Evolutionary conservation across 2,888 invertebrate species (phyloP).

Genomic region (Serripes groenlandicus): DNA sequence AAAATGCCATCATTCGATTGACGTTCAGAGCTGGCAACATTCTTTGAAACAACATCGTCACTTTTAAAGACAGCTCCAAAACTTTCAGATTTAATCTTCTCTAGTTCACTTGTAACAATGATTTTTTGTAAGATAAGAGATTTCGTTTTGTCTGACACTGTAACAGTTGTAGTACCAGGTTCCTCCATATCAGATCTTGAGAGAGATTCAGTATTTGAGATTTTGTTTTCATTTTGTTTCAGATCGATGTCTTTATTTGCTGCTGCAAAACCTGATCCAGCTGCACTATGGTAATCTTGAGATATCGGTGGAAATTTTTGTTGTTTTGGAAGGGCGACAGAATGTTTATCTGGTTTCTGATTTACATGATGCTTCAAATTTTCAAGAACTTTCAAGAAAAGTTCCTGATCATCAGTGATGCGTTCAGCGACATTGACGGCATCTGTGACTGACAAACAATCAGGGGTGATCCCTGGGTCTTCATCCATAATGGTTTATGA

Average conservation of each 20-base stretch:
- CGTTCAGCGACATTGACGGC: conserved; percentile 3
- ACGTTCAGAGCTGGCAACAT: neutral
- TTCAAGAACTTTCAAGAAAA: conserved; percentile 65
- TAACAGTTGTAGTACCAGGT: conserved; percentile 51
- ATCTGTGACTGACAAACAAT: neutral
- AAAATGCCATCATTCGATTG: neutral
- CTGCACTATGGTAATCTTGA: neutral
- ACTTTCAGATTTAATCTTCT: neutral
- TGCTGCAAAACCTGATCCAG: neutral
- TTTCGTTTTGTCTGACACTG: conserved; percentile 63
- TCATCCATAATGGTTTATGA: conserved; percentile 16
- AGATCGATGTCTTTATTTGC: conserved; percentile 2
- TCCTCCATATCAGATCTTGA: conserved; percentile 27
- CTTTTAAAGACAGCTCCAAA: neutral
- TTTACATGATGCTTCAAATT: conserved; percentile 61
- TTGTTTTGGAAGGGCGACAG: conserved; percentile 32
- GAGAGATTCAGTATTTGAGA: conserved; percentile 27
- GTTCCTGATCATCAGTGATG: conserved; percentile 59
- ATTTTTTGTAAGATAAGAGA: conserved; percentile 60
- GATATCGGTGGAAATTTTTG: neutral
- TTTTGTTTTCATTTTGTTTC: neutral
- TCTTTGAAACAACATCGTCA: neutral
- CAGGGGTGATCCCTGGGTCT: neutral
- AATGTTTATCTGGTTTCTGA: conserved; percentile 43
- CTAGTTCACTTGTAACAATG: conserved; percentile 12